phyloP scores from a whole-genome alignment of 2,888 invertebrate species.

The Cartodere bifasciata region DNA sequence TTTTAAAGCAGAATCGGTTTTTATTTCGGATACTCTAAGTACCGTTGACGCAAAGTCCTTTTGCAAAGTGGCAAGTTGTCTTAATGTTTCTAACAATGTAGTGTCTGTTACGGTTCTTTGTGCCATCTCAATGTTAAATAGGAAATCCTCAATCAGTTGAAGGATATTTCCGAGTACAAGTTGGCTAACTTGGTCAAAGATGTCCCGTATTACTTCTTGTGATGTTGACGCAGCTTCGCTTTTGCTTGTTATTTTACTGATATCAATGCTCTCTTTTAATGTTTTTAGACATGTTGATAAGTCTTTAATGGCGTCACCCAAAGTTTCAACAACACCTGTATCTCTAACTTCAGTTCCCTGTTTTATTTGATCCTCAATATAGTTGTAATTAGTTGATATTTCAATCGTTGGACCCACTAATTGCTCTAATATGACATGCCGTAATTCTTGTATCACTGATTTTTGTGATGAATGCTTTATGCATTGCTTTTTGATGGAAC shows the following conservation, averaged over 20 bases:
- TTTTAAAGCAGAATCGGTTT: constrained; percentile 29
- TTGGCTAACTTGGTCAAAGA: constrained; percentile 32
- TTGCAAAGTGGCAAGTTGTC: constrained; percentile 30
- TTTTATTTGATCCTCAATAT: too few relatives aligned
- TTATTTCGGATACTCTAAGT: constrained; percentile 22
- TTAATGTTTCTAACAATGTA: constrained; percentile 26
- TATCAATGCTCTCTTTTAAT: constrained; percentile 22
- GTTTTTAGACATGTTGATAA: constrained; percentile 26
- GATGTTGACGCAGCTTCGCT: constrained; percentile 16
- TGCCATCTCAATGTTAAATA: constrained; percentile 30
- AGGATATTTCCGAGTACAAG: constrained; percentile 29
- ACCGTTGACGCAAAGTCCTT: constrained; percentile 28
- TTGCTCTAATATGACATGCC: constrained; percentile 48
- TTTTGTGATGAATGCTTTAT: constrained; percentile 27
- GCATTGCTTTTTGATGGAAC: constrained; percentile 26
- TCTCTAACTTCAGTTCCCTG: constrained; percentile 21
- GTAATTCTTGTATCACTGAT: constrained; percentile 28
- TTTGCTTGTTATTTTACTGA: constrained; percentile 16
- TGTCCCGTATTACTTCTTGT: constrained; percentile 29
- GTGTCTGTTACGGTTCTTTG: constrained; percentile 25
- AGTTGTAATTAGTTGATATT: too few relatives aligned
- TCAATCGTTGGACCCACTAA: constrained; percentile 51
- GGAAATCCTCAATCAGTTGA: constrained; percentile 29
- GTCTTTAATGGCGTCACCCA: constrained; percentile 26
- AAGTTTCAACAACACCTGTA: constrained; percentile 23